These are phyloP conservation scores for Cataglyphis altisquamis DNA, from an alignment of 2,888 invertebrate genomes.

Conservation along the genomic window DNA sequence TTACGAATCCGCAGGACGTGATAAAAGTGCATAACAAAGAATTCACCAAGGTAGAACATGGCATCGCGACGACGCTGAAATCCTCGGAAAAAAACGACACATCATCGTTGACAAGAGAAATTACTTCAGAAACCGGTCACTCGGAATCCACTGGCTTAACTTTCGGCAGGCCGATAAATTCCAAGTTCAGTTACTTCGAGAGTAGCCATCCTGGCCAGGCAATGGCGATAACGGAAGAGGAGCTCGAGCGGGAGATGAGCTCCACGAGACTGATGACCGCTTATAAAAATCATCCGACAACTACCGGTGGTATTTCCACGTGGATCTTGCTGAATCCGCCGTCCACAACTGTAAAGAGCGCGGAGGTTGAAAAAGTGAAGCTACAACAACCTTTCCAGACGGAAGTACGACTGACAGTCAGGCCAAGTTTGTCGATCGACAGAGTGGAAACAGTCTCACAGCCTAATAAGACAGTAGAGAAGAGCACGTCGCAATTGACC, in stretches of 20 bases:
- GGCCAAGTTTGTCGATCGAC: constrained; percentile 68
- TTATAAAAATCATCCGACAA: constrained; percentile 86
- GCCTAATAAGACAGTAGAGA: constrained; percentile 85
- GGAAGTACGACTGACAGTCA: constrained; percentile 66
- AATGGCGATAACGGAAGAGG: constrained; percentile 89
- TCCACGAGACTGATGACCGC: constrained; percentile 75
- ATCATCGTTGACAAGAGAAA: constrained; percentile 60
- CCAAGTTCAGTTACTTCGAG: constrained; percentile 84
- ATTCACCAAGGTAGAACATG: constrained; percentile 9
- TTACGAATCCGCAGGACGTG: constrained; percentile 71
- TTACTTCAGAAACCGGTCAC: constrained; percentile 68
- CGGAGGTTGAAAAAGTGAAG: constrained; percentile 53
- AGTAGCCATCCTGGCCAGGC: constrained; percentile 89
- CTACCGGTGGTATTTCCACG: constrained; percentile 91
- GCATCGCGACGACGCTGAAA: constrained; percentile 54
- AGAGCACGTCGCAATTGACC: constrained; percentile 84
- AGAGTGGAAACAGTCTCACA: constrained; percentile 81
- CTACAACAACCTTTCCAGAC: constrained; percentile 59
- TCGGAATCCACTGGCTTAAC: constrained; percentile 69
- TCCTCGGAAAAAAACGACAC: constrained; percentile 58
- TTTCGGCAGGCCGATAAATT: constrained; percentile 82
- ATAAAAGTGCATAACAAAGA: constrained; percentile 45
- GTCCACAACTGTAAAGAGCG: constrained; percentile 79
- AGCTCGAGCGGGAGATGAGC: constrained; percentile 87
- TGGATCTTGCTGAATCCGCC: constrained; percentile 91